phyloP scores from a whole-genome alignment of 2,888 invertebrate species.

The Latrodectus hesperus region DNA sequence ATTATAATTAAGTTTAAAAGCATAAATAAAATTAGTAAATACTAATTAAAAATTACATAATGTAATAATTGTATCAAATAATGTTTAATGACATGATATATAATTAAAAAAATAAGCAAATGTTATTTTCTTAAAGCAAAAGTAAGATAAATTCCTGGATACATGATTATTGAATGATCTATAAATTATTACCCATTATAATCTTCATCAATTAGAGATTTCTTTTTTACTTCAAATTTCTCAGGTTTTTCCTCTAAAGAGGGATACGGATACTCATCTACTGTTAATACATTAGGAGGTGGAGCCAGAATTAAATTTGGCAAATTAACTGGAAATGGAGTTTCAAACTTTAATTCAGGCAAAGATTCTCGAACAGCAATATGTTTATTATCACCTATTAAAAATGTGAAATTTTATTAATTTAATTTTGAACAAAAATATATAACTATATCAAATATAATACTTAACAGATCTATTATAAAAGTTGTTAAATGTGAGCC shows the following conservation, averaged over 20 bases:
- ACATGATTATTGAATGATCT: not conserved
- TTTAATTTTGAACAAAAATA: not conserved
- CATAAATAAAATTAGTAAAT: too few species aligned
- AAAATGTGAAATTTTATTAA: not conserved
- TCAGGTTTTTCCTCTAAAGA: slow-evolving; percentile 63
- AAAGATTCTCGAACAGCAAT: slow-evolving; percentile 78
- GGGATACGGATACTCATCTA: slow-evolving; percentile 80
- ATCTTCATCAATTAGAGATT: slow-evolving; percentile 11
- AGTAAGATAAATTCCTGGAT: not conserved
- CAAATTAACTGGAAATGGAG: slow-evolving; percentile 72
- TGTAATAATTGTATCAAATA: too few species aligned
- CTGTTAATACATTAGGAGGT: slow-evolving; percentile 89
- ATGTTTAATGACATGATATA: too few species aligned
- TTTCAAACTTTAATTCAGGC: slow-evolving; percentile 87
- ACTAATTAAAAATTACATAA: too few species aligned
- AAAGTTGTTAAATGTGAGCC: too few species aligned
- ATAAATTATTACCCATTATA: slow-evolving; percentile 13
- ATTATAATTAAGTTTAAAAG: too few species aligned
- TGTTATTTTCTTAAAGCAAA: not conserved
- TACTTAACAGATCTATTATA: too few species aligned
- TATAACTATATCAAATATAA: too few species aligned
- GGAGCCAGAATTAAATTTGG: slow-evolving; percentile 79
- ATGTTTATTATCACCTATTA: slow-evolving; percentile 55
- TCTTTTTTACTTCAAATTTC: slow-evolving; percentile 14
- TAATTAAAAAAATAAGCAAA: not conserved